Evolutionary conservation across 2,888 invertebrate genomes (phyloP).

Genomic region (Anoplius nigerrimus): DNA sequence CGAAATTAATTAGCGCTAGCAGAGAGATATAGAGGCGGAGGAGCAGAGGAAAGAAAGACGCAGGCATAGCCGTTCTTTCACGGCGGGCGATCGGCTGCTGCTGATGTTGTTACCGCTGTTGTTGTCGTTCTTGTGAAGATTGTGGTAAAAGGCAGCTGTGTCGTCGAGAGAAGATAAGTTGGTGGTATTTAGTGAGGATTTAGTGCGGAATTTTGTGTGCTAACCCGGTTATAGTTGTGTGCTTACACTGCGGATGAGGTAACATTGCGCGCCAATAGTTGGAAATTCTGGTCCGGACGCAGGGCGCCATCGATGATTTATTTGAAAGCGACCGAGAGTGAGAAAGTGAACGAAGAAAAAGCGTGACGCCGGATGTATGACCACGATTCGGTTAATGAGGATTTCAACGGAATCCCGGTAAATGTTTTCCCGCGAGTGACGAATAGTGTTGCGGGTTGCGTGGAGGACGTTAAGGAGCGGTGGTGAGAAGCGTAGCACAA

Average conservation of each 20-base stretch:
- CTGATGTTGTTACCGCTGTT: too few relatives aligned
- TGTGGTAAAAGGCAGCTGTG: too few relatives aligned
- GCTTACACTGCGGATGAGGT: too few relatives aligned
- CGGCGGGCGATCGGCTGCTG: not conserved
- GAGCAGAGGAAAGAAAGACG: constrained; percentile 21
- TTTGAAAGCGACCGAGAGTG: too few relatives aligned
- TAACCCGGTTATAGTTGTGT: too few relatives aligned
- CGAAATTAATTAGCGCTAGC: constrained; percentile 47
- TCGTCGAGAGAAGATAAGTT: not conserved
- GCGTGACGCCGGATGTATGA: constrained; percentile 19
- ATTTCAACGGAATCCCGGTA: constrained; percentile 30
- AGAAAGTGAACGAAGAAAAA: too few relatives aligned
- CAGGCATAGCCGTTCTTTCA: not conserved
- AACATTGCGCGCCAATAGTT: too few relatives aligned
- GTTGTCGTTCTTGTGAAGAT: too few relatives aligned
- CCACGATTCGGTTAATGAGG: constrained; percentile 20
- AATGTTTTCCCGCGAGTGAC: constrained; percentile 40
- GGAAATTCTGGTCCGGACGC: too few relatives aligned
- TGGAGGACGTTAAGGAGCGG: too few relatives aligned
- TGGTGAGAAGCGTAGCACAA: not conserved
- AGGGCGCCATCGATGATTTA: too few relatives aligned
- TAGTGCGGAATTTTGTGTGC: too few relatives aligned
- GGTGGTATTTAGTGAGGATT: constrained; percentile 1
- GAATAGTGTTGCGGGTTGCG: constrained; percentile 38
- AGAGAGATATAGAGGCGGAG: constrained; percentile 5